phyloP scores from a whole-genome alignment of 2,797 vertebrate genomes.

The Oreochromis mossambicus region DNA sequence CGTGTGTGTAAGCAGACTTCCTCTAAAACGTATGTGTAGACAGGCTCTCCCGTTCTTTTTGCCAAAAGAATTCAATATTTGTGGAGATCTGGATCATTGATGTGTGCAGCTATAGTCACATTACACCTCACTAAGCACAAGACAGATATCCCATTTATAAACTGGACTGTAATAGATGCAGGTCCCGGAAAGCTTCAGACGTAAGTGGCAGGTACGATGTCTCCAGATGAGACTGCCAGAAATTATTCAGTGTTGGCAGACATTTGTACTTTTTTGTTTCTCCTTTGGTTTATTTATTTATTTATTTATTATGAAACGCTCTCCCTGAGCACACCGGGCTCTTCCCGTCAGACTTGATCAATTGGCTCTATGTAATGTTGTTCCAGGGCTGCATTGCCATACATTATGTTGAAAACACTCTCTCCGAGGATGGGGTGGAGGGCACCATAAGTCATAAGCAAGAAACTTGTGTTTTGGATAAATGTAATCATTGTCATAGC shows the following conservation, averaged over 20 bases:
- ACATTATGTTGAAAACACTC: slow-evolving; percentile 31
- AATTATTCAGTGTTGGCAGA: not conserved
- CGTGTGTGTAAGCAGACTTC: not conserved
- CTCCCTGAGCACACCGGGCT: not conserved
- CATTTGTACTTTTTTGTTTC: not conserved
- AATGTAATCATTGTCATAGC: slow-evolving; percentile 72
- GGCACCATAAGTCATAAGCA: slow-evolving; percentile 41
- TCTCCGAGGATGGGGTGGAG: slow-evolving; percentile 34
- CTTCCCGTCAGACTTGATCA: slow-evolving; percentile 49
- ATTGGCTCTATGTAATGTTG: slow-evolving; percentile 18
- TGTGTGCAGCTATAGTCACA: not conserved
- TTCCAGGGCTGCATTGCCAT: slow-evolving; percentile 41
- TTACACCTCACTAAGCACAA: not conserved
- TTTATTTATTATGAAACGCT: not conserved
- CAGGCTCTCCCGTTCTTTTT: not conserved
- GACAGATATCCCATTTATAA: not conserved
- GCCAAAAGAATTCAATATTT: not conserved
- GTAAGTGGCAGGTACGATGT: not conserved
- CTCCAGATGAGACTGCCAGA: not conserved
- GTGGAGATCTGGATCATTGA: not conserved
- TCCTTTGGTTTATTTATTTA: not conserved
- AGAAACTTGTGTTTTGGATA: slow-evolving; percentile 62
- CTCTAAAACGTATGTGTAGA: not conserved
- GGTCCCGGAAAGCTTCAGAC: not conserved
- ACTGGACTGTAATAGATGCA: not conserved